Percentiles rank a stretch among this genome's conserved stretches.
phyloP scores from a whole-genome alignment of 1,140 invertebrate genomes.

The Battus philenor region DNA sequence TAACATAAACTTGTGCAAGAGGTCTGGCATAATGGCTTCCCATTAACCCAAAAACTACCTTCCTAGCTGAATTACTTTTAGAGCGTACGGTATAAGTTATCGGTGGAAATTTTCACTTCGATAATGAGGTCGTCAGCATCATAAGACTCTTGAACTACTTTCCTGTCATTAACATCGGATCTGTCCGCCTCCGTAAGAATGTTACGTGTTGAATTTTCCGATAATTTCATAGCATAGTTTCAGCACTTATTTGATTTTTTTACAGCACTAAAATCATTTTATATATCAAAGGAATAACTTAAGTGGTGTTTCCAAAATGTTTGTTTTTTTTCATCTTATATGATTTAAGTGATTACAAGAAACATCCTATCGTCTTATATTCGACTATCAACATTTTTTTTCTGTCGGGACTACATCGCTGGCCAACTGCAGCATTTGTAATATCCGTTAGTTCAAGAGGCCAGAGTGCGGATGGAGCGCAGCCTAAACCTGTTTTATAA shows the following conservation, averaged over 20 bases:
- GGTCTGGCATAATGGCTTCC: neutral
- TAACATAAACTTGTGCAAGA: no score
- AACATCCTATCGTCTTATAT: neutral
- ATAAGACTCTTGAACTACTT: constrained; percentile 12
- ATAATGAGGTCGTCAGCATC: constrained; percentile 11
- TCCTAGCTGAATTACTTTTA: constrained; percentile 1
- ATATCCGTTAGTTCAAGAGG: no score
- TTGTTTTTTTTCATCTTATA: neutral
- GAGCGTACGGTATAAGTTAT: constrained; percentile 8
- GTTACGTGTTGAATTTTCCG: constrained; percentile 1
- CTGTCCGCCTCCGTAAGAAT: neutral
- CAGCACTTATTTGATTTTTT: neutral
- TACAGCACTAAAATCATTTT: neutral
- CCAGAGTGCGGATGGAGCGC: no score
- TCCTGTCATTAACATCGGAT: constrained; percentile 12
- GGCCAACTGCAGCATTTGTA: no score
- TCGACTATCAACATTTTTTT: no score
- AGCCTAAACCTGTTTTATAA: no score
- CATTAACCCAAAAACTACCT: constrained; percentile 8
- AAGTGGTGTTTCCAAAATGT: neutral
- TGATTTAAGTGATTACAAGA: neutral
- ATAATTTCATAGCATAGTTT: neutral
- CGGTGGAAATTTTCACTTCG: constrained; percentile 10
- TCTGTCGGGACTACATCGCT: no score
- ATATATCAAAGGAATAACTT: neutral